Percentiles rank a stretch among this genome's conserved stretches.
These are phyloP conservation scores for Capitulum mitella DNA, from an alignment of 2,888 invertebrate species.

Conservation along the genomic window DNA sequence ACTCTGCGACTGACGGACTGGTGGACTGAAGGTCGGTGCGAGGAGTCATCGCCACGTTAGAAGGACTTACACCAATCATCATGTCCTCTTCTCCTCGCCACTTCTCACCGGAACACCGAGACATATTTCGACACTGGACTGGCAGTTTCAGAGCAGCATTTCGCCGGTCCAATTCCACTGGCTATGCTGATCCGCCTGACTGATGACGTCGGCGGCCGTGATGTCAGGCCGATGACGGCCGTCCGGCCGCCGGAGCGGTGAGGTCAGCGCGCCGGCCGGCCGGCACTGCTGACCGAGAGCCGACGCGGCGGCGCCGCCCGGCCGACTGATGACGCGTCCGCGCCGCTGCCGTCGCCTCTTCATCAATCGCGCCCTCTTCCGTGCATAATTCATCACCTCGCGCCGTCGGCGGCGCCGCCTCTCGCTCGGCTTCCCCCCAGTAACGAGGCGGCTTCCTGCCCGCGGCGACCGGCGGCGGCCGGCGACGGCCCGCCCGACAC, in stretches of 20 bases:
- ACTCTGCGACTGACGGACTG: too few relatives aligned
- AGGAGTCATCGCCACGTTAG: too few relatives aligned
- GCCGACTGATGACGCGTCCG: neutral
- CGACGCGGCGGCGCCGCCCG: neutral
- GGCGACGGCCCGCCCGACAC: neutral
- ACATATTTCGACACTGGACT: too few relatives aligned
- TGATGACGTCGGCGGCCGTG: neutral
- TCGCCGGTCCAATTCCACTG: too few relatives aligned
- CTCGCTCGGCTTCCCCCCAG: neutral
- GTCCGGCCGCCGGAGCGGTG: neutral
- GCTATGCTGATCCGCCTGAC: neutral
- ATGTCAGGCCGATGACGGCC: neutral
- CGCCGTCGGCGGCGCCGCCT: neutral
- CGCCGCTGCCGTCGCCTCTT: neutral
- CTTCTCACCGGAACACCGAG: too few relatives aligned
- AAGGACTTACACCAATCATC: too few relatives aligned
- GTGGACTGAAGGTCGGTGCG: too few relatives aligned
- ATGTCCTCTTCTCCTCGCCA: too few relatives aligned
- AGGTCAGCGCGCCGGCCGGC: neutral
- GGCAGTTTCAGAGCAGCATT: too few relatives aligned
- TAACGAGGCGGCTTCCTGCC: neutral
- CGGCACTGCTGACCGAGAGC: neutral
- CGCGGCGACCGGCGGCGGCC: neutral
- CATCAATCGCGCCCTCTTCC: conserved; percentile 18
- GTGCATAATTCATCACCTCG: conserved; percentile 5